A percentile compares a stretch with the other conserved stretches of the same genome.
These are phyloP conservation scores for Phodopus roborovskii DNA, from an alignment of 2,113 vertebrate species.

Conservation along the genomic window DNA sequence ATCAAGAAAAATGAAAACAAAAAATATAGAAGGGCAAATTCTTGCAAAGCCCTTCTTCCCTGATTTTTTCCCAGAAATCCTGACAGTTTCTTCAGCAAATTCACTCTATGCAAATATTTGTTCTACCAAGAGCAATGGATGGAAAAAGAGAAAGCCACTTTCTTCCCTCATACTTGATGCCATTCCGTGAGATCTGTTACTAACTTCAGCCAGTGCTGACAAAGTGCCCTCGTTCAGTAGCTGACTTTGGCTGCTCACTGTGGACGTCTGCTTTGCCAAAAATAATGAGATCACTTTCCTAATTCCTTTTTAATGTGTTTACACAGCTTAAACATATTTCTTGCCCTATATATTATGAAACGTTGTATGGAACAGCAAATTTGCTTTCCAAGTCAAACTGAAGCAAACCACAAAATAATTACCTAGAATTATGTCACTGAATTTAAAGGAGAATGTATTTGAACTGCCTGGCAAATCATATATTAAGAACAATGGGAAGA, in stretches of 20 bases:
- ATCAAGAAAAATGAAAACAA: constrained; percentile 50
- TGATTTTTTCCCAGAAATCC: constrained; percentile 59
- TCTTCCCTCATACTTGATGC: constrained; percentile 52
- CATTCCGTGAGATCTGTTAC: constrained; percentile 72
- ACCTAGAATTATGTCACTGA: constrained; percentile 55
- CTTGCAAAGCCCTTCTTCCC: constrained; percentile 61
- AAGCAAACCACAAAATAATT: constrained; percentile 57
- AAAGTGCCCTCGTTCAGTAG: constrained; percentile 64
- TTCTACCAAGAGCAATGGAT: constrained; percentile 47
- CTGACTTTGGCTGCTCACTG: constrained; percentile 62
- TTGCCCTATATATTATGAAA: constrained; percentile 73
- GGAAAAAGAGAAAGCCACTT: constrained; percentile 49
- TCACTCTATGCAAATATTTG: constrained; percentile 64
- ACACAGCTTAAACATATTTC: constrained; percentile 72
- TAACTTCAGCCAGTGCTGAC: constrained; percentile 56
- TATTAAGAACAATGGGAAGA: constrained; percentile 1
- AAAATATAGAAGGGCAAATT: constrained; percentile 54
- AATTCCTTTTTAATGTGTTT: constrained; percentile 78
- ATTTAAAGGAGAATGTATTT: constrained; percentile 55
- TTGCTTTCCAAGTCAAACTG: constrained; percentile 67
- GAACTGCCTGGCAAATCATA: constrained; percentile 27
- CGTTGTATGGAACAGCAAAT: constrained; percentile 64
- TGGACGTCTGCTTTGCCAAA: constrained; percentile 73
- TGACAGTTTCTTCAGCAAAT: constrained; percentile 53
- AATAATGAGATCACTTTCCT: constrained; percentile 68